A percentile compares a stretch with the other conserved stretches of the same genome.
phyloP scores from a whole-genome alignment of 2,888 invertebrate genomes.

The Melieria omissa region DNA sequence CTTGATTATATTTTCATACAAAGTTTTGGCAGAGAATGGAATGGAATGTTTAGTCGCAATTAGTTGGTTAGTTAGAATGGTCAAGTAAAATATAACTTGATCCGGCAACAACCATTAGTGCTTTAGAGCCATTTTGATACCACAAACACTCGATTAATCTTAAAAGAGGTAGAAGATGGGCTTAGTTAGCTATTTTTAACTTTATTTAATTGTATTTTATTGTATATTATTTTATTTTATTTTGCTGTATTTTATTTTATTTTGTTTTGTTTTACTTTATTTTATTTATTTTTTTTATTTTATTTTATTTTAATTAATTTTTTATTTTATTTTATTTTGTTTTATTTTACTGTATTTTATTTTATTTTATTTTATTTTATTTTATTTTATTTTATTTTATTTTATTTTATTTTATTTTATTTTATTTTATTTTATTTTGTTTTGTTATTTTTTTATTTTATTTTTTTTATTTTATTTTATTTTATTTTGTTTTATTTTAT shows the following conservation, averaged over 20 bases:
- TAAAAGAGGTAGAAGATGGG: too few species aligned
- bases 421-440: neutral
- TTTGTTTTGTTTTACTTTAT: neutral
- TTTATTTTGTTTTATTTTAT: neutral
- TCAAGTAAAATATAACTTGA: too few species aligned
- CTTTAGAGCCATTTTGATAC: too few species aligned
- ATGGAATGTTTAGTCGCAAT: too few species aligned
- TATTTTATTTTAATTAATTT: neutral
- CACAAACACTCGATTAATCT: too few species aligned
- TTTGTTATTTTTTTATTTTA: neutral
- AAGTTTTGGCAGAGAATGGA: too few species aligned
- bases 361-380: neutral
- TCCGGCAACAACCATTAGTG: too few species aligned
- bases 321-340: neutral
- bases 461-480: neutral
- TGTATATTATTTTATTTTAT: neutral
- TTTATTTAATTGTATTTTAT: too few species aligned
- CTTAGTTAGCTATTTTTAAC: too few species aligned
- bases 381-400: slow-evolving; percentile 14
- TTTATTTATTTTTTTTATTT: neutral
- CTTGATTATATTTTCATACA: too few species aligned
- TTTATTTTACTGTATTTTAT: neutral
- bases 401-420: neutral
- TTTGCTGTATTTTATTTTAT: slow-evolving; percentile 11
- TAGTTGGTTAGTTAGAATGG: too few species aligned